These are phyloP conservation scores for Oreortyx pictus DNA, from an alignment of 2,797 vertebrate species.

Conservation along the genomic window DNA sequence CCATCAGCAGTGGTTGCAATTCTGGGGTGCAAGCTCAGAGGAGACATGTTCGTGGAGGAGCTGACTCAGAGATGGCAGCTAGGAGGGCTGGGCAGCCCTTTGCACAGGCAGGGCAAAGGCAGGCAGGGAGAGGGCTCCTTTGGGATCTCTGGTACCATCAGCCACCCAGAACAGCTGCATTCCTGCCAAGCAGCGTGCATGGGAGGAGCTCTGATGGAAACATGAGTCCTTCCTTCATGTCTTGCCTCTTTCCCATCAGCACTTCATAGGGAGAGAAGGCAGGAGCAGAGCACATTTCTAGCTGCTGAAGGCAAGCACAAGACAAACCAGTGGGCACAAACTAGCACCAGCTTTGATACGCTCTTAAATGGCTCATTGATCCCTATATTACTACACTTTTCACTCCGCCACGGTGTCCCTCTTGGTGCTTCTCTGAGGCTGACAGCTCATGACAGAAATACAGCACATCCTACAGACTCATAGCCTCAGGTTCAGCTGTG, in stretches of 20 bases:
- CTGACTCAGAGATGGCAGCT: background rate
- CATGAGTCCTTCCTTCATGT: background rate
- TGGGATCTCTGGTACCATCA: background rate
- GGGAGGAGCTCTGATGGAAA: background rate
- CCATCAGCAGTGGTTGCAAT: rapidly evolving
- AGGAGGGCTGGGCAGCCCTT: background rate
- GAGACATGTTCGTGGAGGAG: background rate
- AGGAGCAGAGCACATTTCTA: background rate
- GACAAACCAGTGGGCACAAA: background rate
- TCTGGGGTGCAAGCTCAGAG: background rate
- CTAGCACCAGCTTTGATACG: background rate
- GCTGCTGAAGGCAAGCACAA: background rate
- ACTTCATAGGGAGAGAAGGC: rapidly evolving
- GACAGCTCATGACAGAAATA: constrained; percentile 38
- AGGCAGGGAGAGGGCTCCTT: background rate
- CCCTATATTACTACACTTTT: background rate
- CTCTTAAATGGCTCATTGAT: background rate
- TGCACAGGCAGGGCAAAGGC: background rate
- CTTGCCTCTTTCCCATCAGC: background rate
- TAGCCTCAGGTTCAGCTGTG: constrained; percentile 15
- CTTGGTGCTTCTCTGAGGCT: background rate
- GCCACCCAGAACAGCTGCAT: background rate
- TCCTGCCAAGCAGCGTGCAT: background rate
- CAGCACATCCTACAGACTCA: constrained; percentile 10
- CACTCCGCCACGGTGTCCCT: background rate